Evolutionary conservation across 2,888 invertebrate species (phyloP), one percentile per base, ranked within the genome.

Genomic region (Cerceris rybyensis): DNA sequence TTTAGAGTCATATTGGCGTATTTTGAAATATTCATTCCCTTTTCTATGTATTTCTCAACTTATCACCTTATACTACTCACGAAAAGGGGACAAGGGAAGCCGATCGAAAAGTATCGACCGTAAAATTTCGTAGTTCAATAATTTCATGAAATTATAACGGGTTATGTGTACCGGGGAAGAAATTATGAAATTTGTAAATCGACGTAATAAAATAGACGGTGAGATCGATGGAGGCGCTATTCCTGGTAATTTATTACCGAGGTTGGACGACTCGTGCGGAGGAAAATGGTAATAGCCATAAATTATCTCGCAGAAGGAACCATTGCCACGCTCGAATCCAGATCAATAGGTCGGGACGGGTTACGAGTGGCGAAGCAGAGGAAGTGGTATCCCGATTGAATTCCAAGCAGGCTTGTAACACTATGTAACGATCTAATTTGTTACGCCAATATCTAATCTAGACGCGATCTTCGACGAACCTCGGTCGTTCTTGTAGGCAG

Each of bases 351-450:
- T 78, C 73, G 58, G 28, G 39, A 65, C 54, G 54, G 67, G 57
- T 57, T 61, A 57, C 52, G 9, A 65, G 59, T 63, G 72, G 55
- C 67, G 71, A 78, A 74, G 72, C 52, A 54, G 66, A 59, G 70
- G 55, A 65, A 71, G 75, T 75, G 66, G 59, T 60, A 74, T 75
- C 68, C 65, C 75, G 65, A 84, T 84, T 78, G 71, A 84, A 84
- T 83, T 74, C 84, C 70, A 50, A 50, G 46, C 58, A 61, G 60
- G 69, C 66, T 41, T 61, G 65, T 71, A 80, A 77, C 67, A 69
- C 75, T 60, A 64, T 79, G 75, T 78, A 81, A 83, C 81, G 72
- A 83, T 74, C 81, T 81, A 84, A 84, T 83, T 81, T 84, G 78
- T 66, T 75, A 76, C 58, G 54, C 61, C 69, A 68, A 78, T 72